Conservation (phyloP, 1,140 invertebrate species). For the Macrobrachium nipponense region DNA sequence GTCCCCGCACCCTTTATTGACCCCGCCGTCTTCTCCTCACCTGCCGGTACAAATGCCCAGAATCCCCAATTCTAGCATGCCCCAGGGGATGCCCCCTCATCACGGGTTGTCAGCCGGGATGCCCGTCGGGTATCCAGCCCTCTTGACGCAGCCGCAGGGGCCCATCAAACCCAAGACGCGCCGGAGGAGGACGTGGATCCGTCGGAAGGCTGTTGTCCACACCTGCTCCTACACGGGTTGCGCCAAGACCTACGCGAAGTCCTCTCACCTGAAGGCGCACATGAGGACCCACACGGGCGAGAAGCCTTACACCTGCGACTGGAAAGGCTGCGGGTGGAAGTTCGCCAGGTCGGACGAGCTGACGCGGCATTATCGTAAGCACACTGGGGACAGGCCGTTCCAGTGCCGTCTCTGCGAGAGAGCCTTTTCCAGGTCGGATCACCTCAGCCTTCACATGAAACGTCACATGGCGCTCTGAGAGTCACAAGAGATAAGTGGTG, state of each 20-base stretch:
- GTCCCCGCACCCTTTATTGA: slow-evolving; percentile 24
- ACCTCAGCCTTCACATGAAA: slow-evolving; percentile 56
- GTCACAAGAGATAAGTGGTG: too few species aligned
- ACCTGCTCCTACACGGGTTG: slow-evolving; percentile 37
- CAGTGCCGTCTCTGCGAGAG: slow-evolving; percentile 51
- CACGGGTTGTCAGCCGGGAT: too few species aligned
- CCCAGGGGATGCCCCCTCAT: too few species aligned
- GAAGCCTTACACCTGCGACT: slow-evolving; percentile 47
- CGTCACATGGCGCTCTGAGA: slow-evolving; percentile 18
- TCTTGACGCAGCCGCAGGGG: slow-evolving; percentile 3
- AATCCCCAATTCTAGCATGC: too few species aligned
- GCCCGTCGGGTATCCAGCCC: slow-evolving; percentile 25
- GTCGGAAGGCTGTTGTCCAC: slow-evolving; percentile 23
- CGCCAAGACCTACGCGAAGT: slow-evolving; percentile 52
- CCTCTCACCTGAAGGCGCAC: slow-evolving; percentile 54
- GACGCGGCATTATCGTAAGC: slow-evolving; percentile 48
- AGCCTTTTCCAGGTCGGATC: slow-evolving; percentile 50
- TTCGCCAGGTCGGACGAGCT: slow-evolving; percentile 52
- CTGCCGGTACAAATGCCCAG: too few species aligned
- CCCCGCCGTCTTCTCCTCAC: slow-evolving; percentile 42
- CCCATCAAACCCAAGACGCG: slow-evolving; percentile 3
- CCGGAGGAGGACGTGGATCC: slow-evolving; percentile 5
- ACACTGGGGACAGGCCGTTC: slow-evolving; percentile 50
- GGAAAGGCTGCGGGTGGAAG: slow-evolving; percentile 46
- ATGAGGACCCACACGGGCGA: slow-evolving; percentile 49